Evolutionary conservation across 1,140 invertebrate species (phyloP).

Genomic region (Drosophila subpulchrella): DNA sequence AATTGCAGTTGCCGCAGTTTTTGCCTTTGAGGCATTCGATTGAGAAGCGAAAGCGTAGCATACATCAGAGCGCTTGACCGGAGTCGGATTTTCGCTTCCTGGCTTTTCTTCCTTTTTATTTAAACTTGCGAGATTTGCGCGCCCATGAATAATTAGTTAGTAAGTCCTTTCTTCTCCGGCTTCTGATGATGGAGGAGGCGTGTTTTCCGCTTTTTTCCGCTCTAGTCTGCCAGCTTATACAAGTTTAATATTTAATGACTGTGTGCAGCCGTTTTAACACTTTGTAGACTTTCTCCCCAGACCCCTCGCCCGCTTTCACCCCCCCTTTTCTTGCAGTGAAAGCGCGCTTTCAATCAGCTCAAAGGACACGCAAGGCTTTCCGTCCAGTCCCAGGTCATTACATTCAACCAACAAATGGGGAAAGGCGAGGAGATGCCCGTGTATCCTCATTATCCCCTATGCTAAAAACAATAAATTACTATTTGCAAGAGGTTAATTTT

Average conservation of each 20-base stretch:
- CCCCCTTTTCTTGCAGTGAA: constrained; percentile 34
- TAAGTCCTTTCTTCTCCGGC: constrained; percentile 10
- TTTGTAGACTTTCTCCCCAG: constrained; percentile 60
- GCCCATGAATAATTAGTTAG: constrained; percentile 52
- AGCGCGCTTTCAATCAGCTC: constrained; percentile 68
- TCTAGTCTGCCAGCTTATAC: constrained; percentile 62
- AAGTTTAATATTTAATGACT: constrained; percentile 77
- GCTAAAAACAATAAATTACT: constrained; percentile 80
- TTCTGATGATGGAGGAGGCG: constrained; percentile 17
- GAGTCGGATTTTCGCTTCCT: constrained; percentile 45
- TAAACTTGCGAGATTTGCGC: constrained; percentile 69
- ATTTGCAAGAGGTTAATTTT: constrained; percentile 81
- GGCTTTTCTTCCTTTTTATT: constrained; percentile 54
- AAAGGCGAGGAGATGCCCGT: constrained; percentile 3
- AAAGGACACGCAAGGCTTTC: constrained; percentile 59
- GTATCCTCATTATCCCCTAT: constrained; percentile 77
- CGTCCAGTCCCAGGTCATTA: constrained; percentile 59
- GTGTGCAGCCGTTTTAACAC: constrained; percentile 78
- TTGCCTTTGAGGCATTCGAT: constrained; percentile 58
- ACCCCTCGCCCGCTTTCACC: not conserved
- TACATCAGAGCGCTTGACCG: constrained; percentile 77
- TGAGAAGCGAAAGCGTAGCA: constrained; percentile 62
- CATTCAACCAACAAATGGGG: constrained; percentile 26
- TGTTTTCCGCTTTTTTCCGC: constrained; percentile 31
- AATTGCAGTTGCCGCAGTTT: constrained; percentile 14